Percentiles rank a stretch among this genome's conserved stretches.
Conservation (phyloP, 2,888 invertebrate genomes). For the Ormyrus thymus region DNA sequence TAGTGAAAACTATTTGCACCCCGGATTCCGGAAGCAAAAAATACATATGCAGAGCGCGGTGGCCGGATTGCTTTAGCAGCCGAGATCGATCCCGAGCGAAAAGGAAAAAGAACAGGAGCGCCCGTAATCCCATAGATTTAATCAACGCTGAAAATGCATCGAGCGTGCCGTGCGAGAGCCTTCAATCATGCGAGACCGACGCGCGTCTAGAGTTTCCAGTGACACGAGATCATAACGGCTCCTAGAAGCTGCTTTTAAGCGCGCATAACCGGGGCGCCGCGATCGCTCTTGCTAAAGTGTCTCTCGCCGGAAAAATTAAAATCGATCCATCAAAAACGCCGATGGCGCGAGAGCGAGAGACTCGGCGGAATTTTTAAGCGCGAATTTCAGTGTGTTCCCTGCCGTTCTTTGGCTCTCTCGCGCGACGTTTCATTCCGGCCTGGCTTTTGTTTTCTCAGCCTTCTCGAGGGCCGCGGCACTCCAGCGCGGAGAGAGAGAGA, state of each 20-base stretch:
- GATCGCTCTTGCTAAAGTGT: neutral
- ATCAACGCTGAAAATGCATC: constrained; percentile 41
- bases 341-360: too few species aligned
- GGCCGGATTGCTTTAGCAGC: neutral
- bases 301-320: too few species aligned
- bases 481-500: neutral
- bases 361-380: too few species aligned
- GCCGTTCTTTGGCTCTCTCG: constrained; percentile 11
- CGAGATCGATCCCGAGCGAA: neutral
- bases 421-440: constrained; percentile 26
- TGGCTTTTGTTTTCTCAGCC: constrained; percentile 34
- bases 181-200: constrained; percentile 21
- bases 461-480: neutral
- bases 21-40: neutral
- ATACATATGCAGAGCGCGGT: neutral
- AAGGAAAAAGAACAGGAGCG: neutral
- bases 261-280: constrained; percentile 41
- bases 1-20: constrained; percentile 36
- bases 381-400: neutral
- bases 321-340: too few species aligned
- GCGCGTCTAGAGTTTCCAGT: constrained; percentile 28
- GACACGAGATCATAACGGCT: constrained; percentile 37
- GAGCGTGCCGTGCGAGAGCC: neutral
- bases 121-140: constrained; percentile 40
- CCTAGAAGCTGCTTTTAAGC: constrained; percentile 24